These are phyloP conservation scores for Crypturellus tataupa DNA, from an alignment of 2,797 vertebrate species.

Conservation along the genomic window DNA sequence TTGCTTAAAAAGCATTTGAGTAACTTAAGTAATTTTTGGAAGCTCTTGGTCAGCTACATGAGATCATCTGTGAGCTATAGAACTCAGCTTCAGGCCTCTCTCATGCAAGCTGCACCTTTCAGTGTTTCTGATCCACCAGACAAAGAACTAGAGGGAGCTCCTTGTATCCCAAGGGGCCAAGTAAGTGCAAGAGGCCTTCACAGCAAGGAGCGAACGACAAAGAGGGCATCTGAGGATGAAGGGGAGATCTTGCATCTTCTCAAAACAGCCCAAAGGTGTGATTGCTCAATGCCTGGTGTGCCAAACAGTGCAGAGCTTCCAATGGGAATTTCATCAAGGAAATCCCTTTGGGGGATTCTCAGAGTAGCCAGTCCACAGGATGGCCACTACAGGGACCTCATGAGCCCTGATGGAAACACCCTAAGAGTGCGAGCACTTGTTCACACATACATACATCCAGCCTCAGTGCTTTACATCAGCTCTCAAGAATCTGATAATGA, in stretches of 20 bases:
- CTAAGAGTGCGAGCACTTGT: no score
- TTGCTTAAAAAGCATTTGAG: not conserved
- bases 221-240: not conserved
- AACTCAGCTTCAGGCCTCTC: not conserved
- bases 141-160: no score
- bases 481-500: no score
- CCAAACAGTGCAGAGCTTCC: no score
- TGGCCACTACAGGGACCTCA: no score
- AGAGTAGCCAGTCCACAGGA: no score
- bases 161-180: not conserved
- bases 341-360: no score
- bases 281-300: no score
- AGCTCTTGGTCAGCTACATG: constrained; percentile 18
- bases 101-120: not conserved
- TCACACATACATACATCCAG: no score
- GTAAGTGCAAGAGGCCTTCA: not conserved
- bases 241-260: not conserved
- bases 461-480: no score
- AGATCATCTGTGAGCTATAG: rapidly evolving
- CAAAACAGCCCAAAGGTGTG: not conserved
- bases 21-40: not conserved
- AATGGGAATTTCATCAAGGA: no score
- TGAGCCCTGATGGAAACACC: no score
- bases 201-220: rapidly evolving
- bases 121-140: not conserved